These are phyloP conservation scores for Amphiduros pacificus DNA, from an alignment of 2,888 invertebrate genomes.

Conservation along the genomic window DNA sequence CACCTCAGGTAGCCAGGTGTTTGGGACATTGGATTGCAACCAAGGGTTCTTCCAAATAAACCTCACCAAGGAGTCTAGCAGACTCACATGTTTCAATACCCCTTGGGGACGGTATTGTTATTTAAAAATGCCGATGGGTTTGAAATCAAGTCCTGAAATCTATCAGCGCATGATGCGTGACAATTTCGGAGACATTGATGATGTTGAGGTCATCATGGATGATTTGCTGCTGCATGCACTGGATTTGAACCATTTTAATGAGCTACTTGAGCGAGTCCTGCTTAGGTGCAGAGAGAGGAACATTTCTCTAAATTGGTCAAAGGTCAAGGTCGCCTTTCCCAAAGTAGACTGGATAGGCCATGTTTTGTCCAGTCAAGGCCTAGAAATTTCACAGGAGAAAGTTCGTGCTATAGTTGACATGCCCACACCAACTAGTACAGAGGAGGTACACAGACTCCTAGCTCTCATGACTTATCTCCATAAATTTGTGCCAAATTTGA, in stretches of 20 bases:
- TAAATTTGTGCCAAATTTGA: not conserved
- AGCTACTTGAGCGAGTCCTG: not conserved
- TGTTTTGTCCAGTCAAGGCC: slow-evolving; percentile 19
- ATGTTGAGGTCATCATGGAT: not conserved
- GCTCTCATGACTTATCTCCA: not conserved
- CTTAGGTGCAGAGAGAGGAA: not conserved
- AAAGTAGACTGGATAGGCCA: too few species aligned
- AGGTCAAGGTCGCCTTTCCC: too few species aligned
- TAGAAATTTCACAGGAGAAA: slow-evolving; percentile 26
- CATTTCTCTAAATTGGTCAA: slow-evolving; percentile 2
- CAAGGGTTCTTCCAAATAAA: not conserved
- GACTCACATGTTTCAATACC: slow-evolving; percentile 1
- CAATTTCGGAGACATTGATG: not conserved
- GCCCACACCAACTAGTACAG: slow-evolving; percentile 17
- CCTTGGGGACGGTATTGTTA: not conserved
- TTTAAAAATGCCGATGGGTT: slow-evolving; percentile 2
- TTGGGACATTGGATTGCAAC: not conserved
- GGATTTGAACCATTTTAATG: not conserved
- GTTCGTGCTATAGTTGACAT: slow-evolving; percentile 25
- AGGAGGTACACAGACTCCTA: not conserved
- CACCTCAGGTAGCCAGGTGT: not conserved
- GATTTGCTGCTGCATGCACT: slow-evolving; percentile 3
- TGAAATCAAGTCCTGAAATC: not conserved
- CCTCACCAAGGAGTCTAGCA: not conserved
- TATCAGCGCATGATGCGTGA: not conserved